Conservation (phyloP, 1,140 invertebrate species). For the Triops longicaudatus region DNA sequence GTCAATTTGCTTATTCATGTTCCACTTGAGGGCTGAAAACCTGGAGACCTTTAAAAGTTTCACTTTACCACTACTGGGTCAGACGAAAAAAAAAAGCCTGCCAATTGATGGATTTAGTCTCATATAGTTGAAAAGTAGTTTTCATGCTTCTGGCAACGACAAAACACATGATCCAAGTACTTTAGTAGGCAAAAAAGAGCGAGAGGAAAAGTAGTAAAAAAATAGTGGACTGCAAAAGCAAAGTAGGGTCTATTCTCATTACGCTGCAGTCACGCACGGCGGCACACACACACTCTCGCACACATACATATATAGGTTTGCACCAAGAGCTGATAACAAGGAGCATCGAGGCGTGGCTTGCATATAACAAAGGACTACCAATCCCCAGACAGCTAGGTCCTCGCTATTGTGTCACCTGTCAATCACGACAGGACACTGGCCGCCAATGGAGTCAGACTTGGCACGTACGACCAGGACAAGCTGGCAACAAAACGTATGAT, state of each 20-base stretch:
- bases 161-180: no score
- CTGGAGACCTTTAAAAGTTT: neutral
- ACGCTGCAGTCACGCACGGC: neutral
- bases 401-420: constrained; percentile 10
- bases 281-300: no score
- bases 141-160: no score
- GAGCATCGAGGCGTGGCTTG: neutral
- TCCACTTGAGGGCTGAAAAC: no score
- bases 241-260: neutral
- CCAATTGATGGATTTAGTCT: neutral
- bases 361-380: neutral
- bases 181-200: no score
- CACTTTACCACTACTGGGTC: neutral
- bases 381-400: neutral
- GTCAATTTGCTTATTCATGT: no score
- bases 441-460: constrained; percentile 11
- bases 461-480: neutral
- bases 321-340: neutral
- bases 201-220: no score
- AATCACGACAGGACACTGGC: constrained; percentile 3
- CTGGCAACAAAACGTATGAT: neutral
- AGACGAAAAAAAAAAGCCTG: neutral
- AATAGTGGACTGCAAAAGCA: neutral
- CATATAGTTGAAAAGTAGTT: no score
- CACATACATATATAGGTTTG: neutral